Evolutionary conservation across 1,140 invertebrate genomes (phyloP).

Genomic region (Drosophila sechellia): DNA sequence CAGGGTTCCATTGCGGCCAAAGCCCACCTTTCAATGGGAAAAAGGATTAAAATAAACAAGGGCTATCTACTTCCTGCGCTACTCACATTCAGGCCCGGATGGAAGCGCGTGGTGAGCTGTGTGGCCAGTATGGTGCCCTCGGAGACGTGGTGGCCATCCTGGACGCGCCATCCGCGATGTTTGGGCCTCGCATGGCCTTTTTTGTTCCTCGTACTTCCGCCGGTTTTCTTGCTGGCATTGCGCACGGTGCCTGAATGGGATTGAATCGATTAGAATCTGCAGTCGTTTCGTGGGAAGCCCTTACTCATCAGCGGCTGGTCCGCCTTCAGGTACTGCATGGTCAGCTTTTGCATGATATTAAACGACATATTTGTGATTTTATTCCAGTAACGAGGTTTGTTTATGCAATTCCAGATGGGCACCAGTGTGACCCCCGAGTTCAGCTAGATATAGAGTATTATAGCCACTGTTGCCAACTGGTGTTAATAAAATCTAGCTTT

Average conservation of each 20-base stretch:
- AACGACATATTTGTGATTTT: constrained; percentile 63
- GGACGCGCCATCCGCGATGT: constrained; percentile 89
- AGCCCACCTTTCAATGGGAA: constrained; percentile 88
- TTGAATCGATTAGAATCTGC: neutral
- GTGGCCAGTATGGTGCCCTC: constrained; percentile 89
- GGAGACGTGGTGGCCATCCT: constrained; percentile 88
- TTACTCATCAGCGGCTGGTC: constrained; percentile 77
- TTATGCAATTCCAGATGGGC: constrained; percentile 58
- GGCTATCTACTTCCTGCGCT: neutral
- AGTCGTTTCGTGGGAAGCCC: neutral
- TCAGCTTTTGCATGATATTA: constrained; percentile 75
- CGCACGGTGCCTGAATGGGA: constrained; percentile 79
- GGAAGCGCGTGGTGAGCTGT: constrained; percentile 89
- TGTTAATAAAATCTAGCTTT: neutral
- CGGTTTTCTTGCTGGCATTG: constrained; percentile 89
- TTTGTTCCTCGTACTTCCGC: constrained; percentile 88
- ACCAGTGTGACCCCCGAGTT: constrained; percentile 8
- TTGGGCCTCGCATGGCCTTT: constrained; percentile 88
- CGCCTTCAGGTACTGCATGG: constrained; percentile 68
- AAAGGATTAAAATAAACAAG: neutral
- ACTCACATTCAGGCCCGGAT: constrained; percentile 92
- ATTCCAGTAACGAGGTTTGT: constrained; percentile 39
- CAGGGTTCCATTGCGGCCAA: constrained; percentile 90
- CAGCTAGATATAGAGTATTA: neutral
- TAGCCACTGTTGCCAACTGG: neutral